A percentile compares a stretch with the other conserved stretches of the same genome.
Conservation (phyloP, 2,888 invertebrate species). For the Meandrusa payeni region DNA sequence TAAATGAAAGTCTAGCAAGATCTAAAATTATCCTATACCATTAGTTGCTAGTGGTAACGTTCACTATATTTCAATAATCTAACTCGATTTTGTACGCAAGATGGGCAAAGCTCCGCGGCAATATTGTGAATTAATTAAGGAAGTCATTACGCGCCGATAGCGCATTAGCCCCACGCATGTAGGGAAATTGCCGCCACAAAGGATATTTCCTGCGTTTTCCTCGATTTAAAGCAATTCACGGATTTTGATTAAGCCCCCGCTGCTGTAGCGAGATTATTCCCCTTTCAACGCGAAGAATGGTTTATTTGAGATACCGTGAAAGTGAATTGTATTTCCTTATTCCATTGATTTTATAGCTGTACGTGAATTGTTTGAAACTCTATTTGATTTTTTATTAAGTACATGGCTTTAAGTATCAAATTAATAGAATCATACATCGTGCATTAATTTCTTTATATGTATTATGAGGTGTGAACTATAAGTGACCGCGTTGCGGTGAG, state of each 20-base stretch:
- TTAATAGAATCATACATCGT: too few relatives aligned
- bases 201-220: constrained; percentile 80
- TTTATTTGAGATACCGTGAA: constrained; percentile 78
- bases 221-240: constrained; percentile 80
- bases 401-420: too few relatives aligned
- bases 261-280: constrained; percentile 77
- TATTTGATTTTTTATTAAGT: constrained; percentile 41
- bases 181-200: constrained; percentile 77
- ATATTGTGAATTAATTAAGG: constrained; percentile 79
- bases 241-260: constrained; percentile 80
- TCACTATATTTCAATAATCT: too few relatives aligned
- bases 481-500: too few relatives aligned
- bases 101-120: constrained; percentile 35
- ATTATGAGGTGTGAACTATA: too few relatives aligned
- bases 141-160: constrained; percentile 78
- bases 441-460: too few relatives aligned
- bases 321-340: constrained; percentile 76
- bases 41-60: too few relatives aligned
- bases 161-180: constrained; percentile 75
- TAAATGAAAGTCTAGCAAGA: too few relatives aligned
- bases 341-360: constrained; percentile 66
- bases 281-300: constrained; percentile 79
- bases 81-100: constrained; percentile 27
- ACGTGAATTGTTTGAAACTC: constrained; percentile 30
- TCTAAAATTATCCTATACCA: too few relatives aligned